A percentile compares a stretch with the other conserved stretches of the same genome.
Evolutionary conservation across 2,888 invertebrate species (phyloP).

Genomic region (Drosophila anomalata): DNA sequence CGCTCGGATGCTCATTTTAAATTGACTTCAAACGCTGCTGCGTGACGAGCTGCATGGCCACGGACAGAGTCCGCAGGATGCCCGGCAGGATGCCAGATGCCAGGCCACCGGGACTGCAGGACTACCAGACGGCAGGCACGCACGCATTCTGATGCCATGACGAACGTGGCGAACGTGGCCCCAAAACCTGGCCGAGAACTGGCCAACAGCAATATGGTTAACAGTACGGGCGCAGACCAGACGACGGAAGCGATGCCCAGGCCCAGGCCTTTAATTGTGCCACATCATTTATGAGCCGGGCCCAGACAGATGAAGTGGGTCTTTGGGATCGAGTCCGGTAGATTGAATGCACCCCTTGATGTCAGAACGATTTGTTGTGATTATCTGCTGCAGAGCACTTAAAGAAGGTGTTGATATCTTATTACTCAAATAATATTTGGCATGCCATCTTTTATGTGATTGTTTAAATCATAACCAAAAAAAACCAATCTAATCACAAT

Average conservation of each 20-base stretch:
- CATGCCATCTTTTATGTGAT: too few species aligned
- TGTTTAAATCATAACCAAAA: too few species aligned
- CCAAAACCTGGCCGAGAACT: constrained; percentile 38
- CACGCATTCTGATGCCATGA: constrained; percentile 73
- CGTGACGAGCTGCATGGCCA: constrained; percentile 76
- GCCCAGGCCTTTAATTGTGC: constrained; percentile 65
- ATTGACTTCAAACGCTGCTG: constrained; percentile 80
- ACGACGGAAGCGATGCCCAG: constrained; percentile 46
- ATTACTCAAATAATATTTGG: neutral
- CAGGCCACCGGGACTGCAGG: constrained; percentile 31
- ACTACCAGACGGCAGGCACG: constrained; percentile 58
- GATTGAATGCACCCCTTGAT: constrained; percentile 15
- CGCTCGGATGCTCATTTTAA: constrained; percentile 79
- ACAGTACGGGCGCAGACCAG: constrained; percentile 34
- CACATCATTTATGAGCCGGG: constrained; percentile 59
- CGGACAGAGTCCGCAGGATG: constrained; percentile 46
- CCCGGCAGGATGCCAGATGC: constrained; percentile 32
- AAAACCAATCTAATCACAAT: too few species aligned
- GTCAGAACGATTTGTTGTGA: constrained; percentile 30
- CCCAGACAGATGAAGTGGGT: constrained; percentile 30
- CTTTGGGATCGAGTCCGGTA: constrained; percentile 11
- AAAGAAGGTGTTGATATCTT: neutral
- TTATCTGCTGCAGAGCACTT: constrained; percentile 11
- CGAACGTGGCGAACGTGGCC: constrained; percentile 64
- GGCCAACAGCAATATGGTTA: constrained; percentile 65